Base-by-base conservation (phyloP, 2,888 invertebrate genomes). In the Morpho achilles region DNA sequence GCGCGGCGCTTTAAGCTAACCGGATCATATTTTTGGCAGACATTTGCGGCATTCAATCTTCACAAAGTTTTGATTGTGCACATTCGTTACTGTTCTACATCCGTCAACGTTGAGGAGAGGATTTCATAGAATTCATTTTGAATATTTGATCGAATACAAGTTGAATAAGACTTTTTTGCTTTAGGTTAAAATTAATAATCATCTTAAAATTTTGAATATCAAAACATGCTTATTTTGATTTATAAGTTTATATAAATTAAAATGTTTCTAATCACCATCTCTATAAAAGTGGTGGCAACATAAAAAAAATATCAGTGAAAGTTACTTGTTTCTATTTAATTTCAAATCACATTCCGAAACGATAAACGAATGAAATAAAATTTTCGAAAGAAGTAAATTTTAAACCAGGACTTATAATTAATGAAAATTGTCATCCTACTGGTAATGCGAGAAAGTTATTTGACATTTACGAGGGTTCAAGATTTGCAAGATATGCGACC, bases 21-120 rank as follows among this genome's bases (percentile, higher is more conserved):
- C 67, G 75, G 76, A 80, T 80, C 79, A 82, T 83, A 82, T 82
- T 84, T 86, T 82, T 76, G 75, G 72, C 60, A 67, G 75, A 72
- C 59, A 67, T 82, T 82, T 79, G 76, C 72, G 77, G 82, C 82
- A 79, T 85, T 87, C 82, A 86, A 86, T 86, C 85, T 87, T 78
- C 79, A 71, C 79, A 73, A 87, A 87, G 84, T 87, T 87, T 84
- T 86, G 85, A 87, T 86, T 84, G 81, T 82, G 81, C 81, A 82
- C 84, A 87, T 87, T 84, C 80, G 84, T 86, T 82, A 85, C 80
- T 73, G 75, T 70, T 72, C 72, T 72, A 77, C 74, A 82, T 84
- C 80, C 81, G 81, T 84, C 84, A 84, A 51, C 74, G 52, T 58
- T 54, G 42, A 43, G 50, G 22, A n/a, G 46, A 45, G 44, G 47